A percentile compares a stretch with the other conserved stretches of the same genome.
phyloP scores from a whole-genome alignment of 1,140 invertebrate species.

The Matsumurasca onukii region DNA sequence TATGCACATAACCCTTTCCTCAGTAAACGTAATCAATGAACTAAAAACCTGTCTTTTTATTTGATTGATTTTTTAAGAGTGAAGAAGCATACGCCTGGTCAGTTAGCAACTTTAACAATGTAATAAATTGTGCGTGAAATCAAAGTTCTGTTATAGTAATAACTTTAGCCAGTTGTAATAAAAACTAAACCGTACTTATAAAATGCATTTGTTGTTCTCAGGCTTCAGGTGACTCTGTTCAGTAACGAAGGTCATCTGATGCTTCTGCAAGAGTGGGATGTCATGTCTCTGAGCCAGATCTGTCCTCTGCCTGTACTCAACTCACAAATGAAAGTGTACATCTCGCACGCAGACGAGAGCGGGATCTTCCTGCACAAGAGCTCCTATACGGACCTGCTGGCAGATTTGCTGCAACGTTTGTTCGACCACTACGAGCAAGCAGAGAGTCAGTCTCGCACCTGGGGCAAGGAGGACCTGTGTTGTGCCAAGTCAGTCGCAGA shows the following conservation, averaged over 20 bases:
- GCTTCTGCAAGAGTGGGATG: slow-evolving; percentile 52
- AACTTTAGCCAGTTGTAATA: no score
- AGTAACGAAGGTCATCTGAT: slow-evolving; percentile 57
- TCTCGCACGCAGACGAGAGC: slow-evolving; percentile 53
- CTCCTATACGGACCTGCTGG: slow-evolving; percentile 48
- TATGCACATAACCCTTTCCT: no score
- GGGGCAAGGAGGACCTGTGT: slow-evolving; percentile 51
- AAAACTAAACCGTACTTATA: no score
- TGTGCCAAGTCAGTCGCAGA: slow-evolving; percentile 57
- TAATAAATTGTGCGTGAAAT: no score
- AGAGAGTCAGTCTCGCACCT: slow-evolving; percentile 44
- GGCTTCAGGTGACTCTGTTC: slow-evolving; percentile 59
- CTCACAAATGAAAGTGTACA: slow-evolving; percentile 52
- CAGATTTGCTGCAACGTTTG: slow-evolving; percentile 53
- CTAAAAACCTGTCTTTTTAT: no score
- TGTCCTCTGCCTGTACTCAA: slow-evolving; percentile 57
- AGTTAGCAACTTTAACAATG: no score
- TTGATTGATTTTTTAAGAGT: no score
- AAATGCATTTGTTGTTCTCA: no score
- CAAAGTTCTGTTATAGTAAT: no score
- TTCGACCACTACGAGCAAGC: slow-evolving; percentile 56
- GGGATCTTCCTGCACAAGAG: slow-evolving; percentile 61
- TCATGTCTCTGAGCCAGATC: slow-evolving; percentile 53
- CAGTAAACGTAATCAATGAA: no score
- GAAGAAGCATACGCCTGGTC: no score